Evolutionary conservation across 2,888 invertebrate species (phyloP), one percentile per base, ranked within the genome.

Genomic region (Acanthoscelides obtectus): DNA sequence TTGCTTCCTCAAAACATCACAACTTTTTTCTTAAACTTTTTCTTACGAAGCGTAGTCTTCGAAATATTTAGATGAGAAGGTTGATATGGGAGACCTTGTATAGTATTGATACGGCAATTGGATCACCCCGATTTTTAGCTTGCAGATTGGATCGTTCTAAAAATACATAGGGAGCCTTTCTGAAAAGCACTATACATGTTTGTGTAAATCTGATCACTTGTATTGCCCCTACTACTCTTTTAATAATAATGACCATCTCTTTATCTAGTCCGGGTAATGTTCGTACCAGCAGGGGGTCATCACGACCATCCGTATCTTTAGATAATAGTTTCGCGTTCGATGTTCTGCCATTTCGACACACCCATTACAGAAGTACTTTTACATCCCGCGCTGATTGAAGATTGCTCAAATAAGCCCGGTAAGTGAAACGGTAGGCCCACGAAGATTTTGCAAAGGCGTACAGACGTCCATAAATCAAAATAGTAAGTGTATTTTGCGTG

Each of bases 291-390:
- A 20, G 73, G 73, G 67, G 69, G 72, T 25, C 71, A 45, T 73
- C 73, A 73, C 73, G 73, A 73, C 64, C 45, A 69, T 65, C 70
- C 66, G 72, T 72, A 73, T 73, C 73, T 72, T 72, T 70, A 71
- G 71, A 71, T 73, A 70, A 70, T 69, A 67, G 73, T 69, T 72
- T 73, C 69, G 70, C 72, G 72, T 73, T 73, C 73, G 73, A 70
- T 73, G 68, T 73, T 71, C 25, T 68, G 66, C 71, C 70, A 65
- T 73, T 73, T 71, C 71, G 22, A 66, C 71, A 73, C 25, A 71
- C 69, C 67, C 71, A 70, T 71, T 65, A 70, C 66, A 71, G 70
- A 69, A 71, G 67, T 73, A 64, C 27, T 70, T 22, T 20, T 69
- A 64, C 64, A 22, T 45, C 45, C 17, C 12, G 12, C 45, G 45